Evolutionary conservation across 2,797 vertebrate species (phyloP), one percentile per base, ranked within the genome.

Genomic region (Rhinogobio ventralis): DNA sequence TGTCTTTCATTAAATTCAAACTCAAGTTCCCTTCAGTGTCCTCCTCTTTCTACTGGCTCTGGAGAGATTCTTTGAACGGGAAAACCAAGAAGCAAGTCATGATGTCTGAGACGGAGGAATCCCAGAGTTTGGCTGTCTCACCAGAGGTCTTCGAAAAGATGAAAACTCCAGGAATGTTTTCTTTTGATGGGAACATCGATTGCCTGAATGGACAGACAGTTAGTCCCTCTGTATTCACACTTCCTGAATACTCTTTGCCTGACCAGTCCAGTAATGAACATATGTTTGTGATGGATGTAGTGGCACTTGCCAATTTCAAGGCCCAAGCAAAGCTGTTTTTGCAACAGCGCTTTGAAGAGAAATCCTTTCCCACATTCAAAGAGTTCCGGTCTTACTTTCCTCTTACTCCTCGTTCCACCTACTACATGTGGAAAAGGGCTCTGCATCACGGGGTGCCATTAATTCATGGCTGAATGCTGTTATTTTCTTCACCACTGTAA

Each of bases 391-490:
- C 96, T 3, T 97, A 95, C 85, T 99, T 99, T 79, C 98, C 97
- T 0, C 95, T 97, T 82, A 99, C 98, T 0, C 97, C 98, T 0
- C 97, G 97, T 25, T 99, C 98, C 0, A 99, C 98, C 0, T 99
- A 99, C 91, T 99, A 99, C 94, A 99, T 99, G 98, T 99, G 98
- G 98, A 99, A 99, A 89, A 95, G 98, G 0, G 97, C 98, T 1
- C 90, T 99, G 90, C 96, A 97, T 0, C 97, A 98, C 0, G 98
- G 98, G 2, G 96, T 99, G 83, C 97, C 97, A 0, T 92, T 99
- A 20, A 95, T 99, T 80, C 96, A 99, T 71, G 94, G 96, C 36
- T 97, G 86, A 92, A 82, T 30, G 53, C 3, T 8, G 8, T 10
- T 23, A 15, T 55, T 42, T 68, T 60, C 2, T 28, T 76, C 49